Evolutionary conservation across 2,113 vertebrate genomes (phyloP), one percentile per base, ranked within the genome.

Genomic region (Proteles cristata): DNA sequence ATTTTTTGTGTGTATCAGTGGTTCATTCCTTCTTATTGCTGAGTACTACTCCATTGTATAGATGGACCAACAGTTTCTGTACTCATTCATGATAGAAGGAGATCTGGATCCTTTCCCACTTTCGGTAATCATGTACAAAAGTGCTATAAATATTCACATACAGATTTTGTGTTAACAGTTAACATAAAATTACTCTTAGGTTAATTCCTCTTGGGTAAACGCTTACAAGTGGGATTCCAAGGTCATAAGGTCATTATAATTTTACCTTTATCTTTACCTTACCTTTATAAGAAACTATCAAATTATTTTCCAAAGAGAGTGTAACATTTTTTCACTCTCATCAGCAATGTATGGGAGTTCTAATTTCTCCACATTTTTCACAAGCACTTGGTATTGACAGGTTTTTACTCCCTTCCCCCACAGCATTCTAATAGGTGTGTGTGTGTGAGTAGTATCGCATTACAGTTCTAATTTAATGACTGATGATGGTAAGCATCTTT

Each of bases 181-280:
- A 33, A 61, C 3, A 39, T 12, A 73, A 76, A 48, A 48, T 76
- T 76, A 48, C 74, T 76, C 43, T 48, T 10, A 58, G 31, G 71
- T 77, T 83, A 39, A 80, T 61, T 66, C 65, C 25, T 65, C 85
- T 88, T 71, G 66, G 2, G 2, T 61, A 90, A 61, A 50, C 53
- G 11, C 35, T 50, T 94, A 15, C 1, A 79, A 21, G 31, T 43
- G 26, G 39, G 8, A 65, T 48, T 88, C 26, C 17, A 63, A 68
- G 33, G 23, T 17, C 48, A 48, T 53, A 39, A 31, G 7, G 2
- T 66, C 11, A 79, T 10, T 33, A n/a, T 33, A 31, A 58, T 43
- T 88, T 87, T 65, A 83, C 71, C 15, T 84, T 88, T 82, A 68
- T 74, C 11, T 84, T 88, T 82, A 61, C 58, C 21, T 88, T 65